phyloP scores from a whole-genome alignment of 2,888 invertebrate species.

The Synanthedon andrenaeformis region DNA sequence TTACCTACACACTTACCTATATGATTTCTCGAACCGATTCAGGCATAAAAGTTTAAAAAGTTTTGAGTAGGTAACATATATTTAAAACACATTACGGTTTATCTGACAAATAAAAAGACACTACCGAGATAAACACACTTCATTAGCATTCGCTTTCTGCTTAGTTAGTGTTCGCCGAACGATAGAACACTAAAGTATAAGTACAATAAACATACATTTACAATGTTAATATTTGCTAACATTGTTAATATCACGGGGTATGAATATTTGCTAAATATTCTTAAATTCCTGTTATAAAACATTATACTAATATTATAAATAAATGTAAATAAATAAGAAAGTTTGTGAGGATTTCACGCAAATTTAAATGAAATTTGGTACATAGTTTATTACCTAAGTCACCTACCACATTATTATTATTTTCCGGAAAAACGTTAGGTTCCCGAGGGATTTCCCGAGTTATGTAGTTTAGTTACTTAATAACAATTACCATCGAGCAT shows the following conservation, averaged over 20 bases:
- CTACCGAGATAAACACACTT: slow-evolving; percentile 33
- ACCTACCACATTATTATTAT: too few relatives aligned
- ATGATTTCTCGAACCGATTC: too few relatives aligned
- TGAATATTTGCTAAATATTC: neutral
- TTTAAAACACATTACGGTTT: slow-evolving; percentile 42
- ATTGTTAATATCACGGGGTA: too few relatives aligned
- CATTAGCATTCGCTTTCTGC: slow-evolving; percentile 32
- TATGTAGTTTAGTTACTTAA: too few relatives aligned
- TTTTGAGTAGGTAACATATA: slow-evolving; percentile 25
- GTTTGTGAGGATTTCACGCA: too few relatives aligned
- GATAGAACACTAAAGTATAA: slow-evolving; percentile 28
- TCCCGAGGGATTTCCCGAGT: too few relatives aligned
- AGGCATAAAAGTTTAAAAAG: slow-evolving; percentile 15
- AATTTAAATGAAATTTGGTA: too few relatives aligned
- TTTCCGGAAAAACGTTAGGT: too few relatives aligned
- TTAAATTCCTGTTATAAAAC: neutral
- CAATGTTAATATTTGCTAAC: slow-evolving; percentile 1
- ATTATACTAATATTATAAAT: too few relatives aligned
- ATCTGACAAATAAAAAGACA: slow-evolving; percentile 39
- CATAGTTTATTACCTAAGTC: too few relatives aligned
- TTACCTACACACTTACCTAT: too few relatives aligned
- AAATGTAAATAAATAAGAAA: neutral
- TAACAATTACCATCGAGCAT: too few relatives aligned
- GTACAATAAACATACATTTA: slow-evolving; percentile 13
- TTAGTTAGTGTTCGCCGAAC: slow-evolving; percentile 10